phyloP scores from a whole-genome alignment of 2,113 vertebrate genomes.

The Carassius carassius region DNA sequence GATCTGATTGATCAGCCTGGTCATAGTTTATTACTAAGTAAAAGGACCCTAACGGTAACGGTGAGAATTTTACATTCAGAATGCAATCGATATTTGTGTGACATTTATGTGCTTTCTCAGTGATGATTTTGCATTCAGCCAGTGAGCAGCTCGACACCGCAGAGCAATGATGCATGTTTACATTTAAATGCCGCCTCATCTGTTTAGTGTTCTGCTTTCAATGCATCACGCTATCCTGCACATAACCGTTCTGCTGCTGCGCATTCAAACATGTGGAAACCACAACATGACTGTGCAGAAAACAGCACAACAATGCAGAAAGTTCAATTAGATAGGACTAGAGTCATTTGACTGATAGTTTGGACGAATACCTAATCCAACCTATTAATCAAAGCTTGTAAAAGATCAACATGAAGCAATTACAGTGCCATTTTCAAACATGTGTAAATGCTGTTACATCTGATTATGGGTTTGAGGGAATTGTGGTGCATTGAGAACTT shows the following conservation, averaged over 20 bases:
- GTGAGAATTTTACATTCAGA: background rate
- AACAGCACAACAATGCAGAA: background rate
- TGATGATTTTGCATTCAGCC: background rate
- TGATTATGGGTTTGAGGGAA: background rate
- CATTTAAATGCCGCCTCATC: background rate
- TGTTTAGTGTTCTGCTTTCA: background rate
- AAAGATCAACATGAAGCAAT: background rate
- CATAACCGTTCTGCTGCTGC: background rate
- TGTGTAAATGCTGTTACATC: background rate
- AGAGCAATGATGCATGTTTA: background rate
- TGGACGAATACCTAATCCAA: background rate
- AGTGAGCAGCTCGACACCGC: background rate
- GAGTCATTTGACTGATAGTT: too few species aligned
- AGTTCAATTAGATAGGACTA: background rate
- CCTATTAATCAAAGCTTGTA: background rate
- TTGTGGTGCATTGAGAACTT: background rate
- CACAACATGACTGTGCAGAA: constrained; percentile 26
- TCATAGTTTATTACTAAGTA: background rate
- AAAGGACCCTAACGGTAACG: background rate
- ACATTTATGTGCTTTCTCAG: background rate
- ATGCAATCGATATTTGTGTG: background rate
- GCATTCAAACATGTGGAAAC: background rate
- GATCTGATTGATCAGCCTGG: too few species aligned
- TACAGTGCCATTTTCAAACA: background rate
- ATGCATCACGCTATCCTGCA: background rate